Conservation (phyloP, 64 coral and sea anemone species). For the Stichodactyla mertensii region DNA sequence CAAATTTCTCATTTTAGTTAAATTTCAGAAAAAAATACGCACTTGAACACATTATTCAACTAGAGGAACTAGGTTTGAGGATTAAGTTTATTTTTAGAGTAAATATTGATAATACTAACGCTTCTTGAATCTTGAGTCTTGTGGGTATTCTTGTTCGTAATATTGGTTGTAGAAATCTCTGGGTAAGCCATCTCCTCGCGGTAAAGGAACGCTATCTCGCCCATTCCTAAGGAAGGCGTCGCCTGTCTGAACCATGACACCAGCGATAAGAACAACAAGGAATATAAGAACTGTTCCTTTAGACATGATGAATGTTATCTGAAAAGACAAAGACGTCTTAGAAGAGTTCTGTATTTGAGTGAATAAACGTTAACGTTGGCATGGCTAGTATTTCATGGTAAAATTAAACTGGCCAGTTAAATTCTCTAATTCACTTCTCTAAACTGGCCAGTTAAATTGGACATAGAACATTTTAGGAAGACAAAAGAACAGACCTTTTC, state of each 20-base stretch:
- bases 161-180: not conserved
- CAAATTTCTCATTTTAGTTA: not conserved
- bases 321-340: not conserved
- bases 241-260: conserved; percentile 13
- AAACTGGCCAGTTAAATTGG: too few species aligned
- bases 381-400: too few species aligned
- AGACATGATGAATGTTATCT: not conserved
- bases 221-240: conserved; percentile 10
- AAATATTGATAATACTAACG: not conserved
- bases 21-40: not conserved
- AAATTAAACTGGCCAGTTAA: too few species aligned
- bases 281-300: not conserved
- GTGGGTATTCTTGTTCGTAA: not conserved
- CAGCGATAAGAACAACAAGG: not conserved
- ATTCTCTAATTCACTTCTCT: too few species aligned
- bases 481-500: too few species aligned
- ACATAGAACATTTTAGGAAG: too few species aligned
- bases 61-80: not conserved
- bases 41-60: not conserved
- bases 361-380: too few species aligned
- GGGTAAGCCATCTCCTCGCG: not conserved
- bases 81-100: not conserved
- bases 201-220: not conserved
- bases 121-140: conserved; percentile 15
- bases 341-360: not conserved